Evolutionary conservation across 2,113 vertebrate genomes (phyloP).

Genomic region (Cyprinodon variegatus): DNA sequence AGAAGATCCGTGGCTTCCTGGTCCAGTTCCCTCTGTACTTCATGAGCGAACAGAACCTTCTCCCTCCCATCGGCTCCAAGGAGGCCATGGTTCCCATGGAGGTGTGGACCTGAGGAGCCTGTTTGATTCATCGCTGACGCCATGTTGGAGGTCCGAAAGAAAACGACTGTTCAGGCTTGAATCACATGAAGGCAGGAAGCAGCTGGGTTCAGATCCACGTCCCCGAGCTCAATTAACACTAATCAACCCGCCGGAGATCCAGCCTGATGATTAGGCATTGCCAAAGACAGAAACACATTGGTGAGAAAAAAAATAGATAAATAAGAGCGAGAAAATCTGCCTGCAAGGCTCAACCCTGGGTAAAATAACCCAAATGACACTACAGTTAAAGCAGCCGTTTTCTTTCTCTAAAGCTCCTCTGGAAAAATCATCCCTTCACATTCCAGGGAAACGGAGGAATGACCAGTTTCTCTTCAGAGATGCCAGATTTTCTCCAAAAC

Average conservation of each 20-base stretch:
- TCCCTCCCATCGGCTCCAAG: conserved; percentile 93
- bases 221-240: no score
- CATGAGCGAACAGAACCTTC: conserved; percentile 88
- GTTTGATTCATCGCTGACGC: neutral
- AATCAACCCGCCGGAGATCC: neutral
- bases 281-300: neutral
- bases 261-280: neutral
- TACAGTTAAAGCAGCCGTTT: no score
- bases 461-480: neutral
- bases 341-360: neutral
- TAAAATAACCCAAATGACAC: neutral
- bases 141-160: conserved; percentile 22
- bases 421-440: neutral
- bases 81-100: conserved; percentile 97
- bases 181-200: neutral
- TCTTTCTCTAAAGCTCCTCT: neutral
- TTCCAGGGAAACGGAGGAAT: neutral
- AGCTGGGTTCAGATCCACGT: neutral
- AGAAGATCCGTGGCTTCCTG: conserved; percentile 93
- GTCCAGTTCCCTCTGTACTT: conserved; percentile 96
- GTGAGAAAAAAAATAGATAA: neutral
- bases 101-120: conserved; percentile 89
- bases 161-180: neutral
- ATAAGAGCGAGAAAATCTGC: neutral
- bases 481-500: neutral